phyloP scores from a whole-genome alignment of 2,797 vertebrate species.

The Netta rufina region DNA sequence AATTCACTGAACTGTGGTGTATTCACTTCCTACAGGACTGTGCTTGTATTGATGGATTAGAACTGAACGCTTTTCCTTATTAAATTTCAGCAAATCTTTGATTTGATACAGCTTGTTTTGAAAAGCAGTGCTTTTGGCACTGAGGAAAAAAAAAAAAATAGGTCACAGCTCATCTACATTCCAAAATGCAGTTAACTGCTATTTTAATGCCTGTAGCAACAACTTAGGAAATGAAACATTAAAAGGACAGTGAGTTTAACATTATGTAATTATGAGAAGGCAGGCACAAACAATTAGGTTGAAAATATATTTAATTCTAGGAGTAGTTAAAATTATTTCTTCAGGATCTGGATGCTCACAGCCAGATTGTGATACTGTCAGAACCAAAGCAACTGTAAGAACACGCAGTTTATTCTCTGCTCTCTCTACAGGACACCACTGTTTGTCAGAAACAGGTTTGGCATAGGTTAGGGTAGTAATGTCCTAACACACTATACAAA shows the following conservation, averaged over 20 bases:
- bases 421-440: not conserved
- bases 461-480: not conserved
- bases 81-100: not conserved
- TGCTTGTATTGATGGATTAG: not conserved
- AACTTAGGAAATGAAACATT: slow-evolving; percentile 25
- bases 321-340: not conserved
- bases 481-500: not conserved
- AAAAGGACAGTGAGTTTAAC: not conserved
- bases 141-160: not conserved
- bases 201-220: slow-evolving; percentile 51
- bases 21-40: not conserved
- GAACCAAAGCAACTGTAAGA: not conserved
- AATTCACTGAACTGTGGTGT: not conserved
- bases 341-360: not conserved
- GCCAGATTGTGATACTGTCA: not conserved
- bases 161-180: slow-evolving; percentile 49
- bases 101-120: slow-evolving; percentile 12
- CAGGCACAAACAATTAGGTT: not conserved
- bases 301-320: not conserved
- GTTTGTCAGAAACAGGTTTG: not conserved
- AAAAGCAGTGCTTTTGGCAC: slow-evolving; percentile 4
- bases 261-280: not conserved
- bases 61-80: not conserved
- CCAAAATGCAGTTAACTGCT: slow-evolving; percentile 27
- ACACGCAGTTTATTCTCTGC: not conserved